phyloP scores from a whole-genome alignment of 2,888 invertebrate genomes.

The Melieria picta region DNA sequence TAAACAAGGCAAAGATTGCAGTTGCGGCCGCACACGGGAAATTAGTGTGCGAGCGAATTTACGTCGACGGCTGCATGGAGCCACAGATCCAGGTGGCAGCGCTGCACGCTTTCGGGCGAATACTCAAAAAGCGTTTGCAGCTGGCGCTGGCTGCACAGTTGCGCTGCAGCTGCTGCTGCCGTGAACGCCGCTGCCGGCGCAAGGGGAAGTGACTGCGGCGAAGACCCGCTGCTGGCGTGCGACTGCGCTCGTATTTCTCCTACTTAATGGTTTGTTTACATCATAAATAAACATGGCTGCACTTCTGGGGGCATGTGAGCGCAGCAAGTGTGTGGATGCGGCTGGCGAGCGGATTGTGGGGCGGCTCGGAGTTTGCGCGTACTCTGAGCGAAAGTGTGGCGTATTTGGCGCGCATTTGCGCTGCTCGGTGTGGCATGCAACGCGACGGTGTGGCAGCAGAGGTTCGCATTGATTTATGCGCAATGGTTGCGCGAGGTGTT shows the following conservation, averaged over 20 bases:
- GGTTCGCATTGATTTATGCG: not conserved
- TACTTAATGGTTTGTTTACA: slow-evolving; percentile 63
- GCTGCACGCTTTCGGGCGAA: slow-evolving; percentile 23
- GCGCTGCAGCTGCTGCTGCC: slow-evolving; percentile 35
- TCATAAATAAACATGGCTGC: slow-evolving; percentile 64
- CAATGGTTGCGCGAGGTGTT: not conserved
- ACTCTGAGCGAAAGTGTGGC: slow-evolving; percentile 28
- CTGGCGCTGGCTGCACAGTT: slow-evolving; percentile 36
- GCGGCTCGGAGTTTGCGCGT: slow-evolving; percentile 48
- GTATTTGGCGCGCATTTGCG: slow-evolving; percentile 51
- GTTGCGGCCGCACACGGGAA: slow-evolving; percentile 39
- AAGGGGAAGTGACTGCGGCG: slow-evolving; percentile 13
- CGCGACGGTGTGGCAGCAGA: too few species aligned
- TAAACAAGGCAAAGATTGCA: slow-evolving; percentile 45
- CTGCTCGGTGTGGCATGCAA: not conserved
- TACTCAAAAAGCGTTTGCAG: slow-evolving; percentile 21
- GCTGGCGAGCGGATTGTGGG: not conserved
- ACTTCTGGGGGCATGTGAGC: slow-evolving; percentile 22
- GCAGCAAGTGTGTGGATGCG: slow-evolving; percentile 7
- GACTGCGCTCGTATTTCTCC: slow-evolving; percentile 58
- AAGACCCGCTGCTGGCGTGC: slow-evolving; percentile 8
- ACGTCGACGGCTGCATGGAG: slow-evolving; percentile 44
- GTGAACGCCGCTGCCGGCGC: slow-evolving; percentile 45
- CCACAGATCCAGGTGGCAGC: slow-evolving; percentile 2
- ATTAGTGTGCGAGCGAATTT: slow-evolving; percentile 23